Conservation (phyloP, 23 tunicate genomes). For the Botrylloides violaceus region DNA sequence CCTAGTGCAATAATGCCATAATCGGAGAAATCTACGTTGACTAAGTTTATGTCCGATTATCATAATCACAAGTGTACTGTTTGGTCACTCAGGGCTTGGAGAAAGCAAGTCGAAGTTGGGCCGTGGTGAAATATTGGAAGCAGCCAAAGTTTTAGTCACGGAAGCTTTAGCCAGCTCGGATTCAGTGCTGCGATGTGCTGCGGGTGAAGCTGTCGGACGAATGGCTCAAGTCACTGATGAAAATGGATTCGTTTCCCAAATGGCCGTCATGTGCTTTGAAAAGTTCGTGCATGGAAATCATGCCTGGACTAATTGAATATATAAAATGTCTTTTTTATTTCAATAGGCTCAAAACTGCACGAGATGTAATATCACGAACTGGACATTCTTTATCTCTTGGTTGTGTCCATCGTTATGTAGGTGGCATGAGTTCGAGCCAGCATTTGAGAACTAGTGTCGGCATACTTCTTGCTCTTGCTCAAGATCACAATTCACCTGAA, state of each 20-base stretch:
- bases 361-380: constrained; percentile 92
- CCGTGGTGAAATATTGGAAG: constrained; percentile 44
- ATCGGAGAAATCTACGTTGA: too few relatives aligned
- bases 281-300: constrained; percentile 30
- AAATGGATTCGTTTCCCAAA: constrained; percentile 54
- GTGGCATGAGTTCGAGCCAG: constrained; percentile 84
- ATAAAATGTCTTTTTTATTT: too few relatives aligned
- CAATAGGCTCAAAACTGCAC: constrained; percentile 71
- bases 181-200: constrained; percentile 75
- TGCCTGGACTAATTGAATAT: not conserved
- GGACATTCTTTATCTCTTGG: constrained; percentile 94
- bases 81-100: constrained; percentile 36
- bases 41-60: too few relatives aligned
- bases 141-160: constrained; percentile 54
- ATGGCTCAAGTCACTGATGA: constrained; percentile 94
- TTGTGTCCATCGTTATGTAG: constrained; percentile 84
- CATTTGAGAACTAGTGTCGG: constrained; percentile 89
- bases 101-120: constrained; percentile 76
- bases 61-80: not conserved
- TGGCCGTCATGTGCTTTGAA: constrained; percentile 79
- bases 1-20: too few relatives aligned
- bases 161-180: constrained; percentile 69
- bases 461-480: constrained; percentile 82
- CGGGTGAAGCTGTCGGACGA: constrained; percentile 89
- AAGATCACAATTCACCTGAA: constrained; percentile 94